A percentile compares a stretch with the other conserved stretches of the same genome.
Conservation (phyloP, 2,113 vertebrate genomes). For the Dipodomys stephensi region DNA sequence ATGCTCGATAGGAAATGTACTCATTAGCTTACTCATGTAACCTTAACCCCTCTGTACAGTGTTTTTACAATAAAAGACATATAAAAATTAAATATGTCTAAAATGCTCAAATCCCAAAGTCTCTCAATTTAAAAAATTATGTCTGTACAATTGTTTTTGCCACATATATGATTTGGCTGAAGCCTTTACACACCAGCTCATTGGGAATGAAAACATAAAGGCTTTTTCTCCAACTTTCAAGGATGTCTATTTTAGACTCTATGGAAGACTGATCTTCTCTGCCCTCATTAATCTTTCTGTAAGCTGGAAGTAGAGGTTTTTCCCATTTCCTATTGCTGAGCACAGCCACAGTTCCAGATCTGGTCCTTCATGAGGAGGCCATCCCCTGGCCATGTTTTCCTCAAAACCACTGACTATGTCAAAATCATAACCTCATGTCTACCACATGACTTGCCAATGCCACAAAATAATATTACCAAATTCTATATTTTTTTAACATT, state of each 20-base stretch:
- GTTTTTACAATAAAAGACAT: background rate
- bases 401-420: background rate
- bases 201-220: background rate
- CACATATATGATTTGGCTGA: background rate
- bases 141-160: background rate
- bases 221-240: background rate
- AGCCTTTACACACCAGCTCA: background rate
- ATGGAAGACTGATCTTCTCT: background rate
- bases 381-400: conserved; percentile 4
- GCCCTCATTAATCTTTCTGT: background rate
- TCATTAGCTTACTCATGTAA: no score
- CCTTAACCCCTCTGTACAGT: no score
- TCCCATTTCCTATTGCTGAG: background rate
- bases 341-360: background rate
- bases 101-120: background rate
- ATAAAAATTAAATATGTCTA: background rate
- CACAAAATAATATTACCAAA: conserved; percentile 2
- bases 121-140: background rate
- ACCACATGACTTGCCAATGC: background rate
- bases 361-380: background rate
- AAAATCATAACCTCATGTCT: background rate
- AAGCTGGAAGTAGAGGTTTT: background rate
- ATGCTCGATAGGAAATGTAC: no score
- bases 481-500: background rate
- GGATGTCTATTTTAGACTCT: background rate